phyloP scores from a whole-genome alignment of 2,113 vertebrate species.

The Myodes glareolus region DNA sequence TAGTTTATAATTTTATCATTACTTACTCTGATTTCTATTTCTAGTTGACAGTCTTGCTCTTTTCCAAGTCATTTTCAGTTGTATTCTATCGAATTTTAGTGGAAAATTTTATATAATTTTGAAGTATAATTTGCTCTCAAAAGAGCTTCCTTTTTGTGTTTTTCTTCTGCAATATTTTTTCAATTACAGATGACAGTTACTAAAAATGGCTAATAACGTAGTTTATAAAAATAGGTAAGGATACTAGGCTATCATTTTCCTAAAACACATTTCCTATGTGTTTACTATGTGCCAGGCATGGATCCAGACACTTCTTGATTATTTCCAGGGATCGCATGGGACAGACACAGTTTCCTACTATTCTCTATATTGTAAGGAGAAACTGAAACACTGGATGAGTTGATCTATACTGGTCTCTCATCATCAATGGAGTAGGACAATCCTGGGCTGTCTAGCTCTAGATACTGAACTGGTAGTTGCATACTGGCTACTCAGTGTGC shows the following conservation, averaged over 20 bases:
- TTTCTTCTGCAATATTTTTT: not conserved
- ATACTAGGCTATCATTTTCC: not conserved
- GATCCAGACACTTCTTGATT: not conserved
- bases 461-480: not conserved
- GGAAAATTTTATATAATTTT: not conserved
- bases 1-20: not conserved
- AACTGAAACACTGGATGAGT: slow-evolving; percentile 15
- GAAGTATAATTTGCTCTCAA: slow-evolving; percentile 17
- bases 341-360: not conserved
- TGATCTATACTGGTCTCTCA: not conserved
- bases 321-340: not conserved
- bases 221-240: slow-evolving; percentile 8
- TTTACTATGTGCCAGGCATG: slow-evolving; percentile 10
- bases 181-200: not conserved
- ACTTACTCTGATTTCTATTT: slow-evolving; percentile 3
- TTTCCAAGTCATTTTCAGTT: slow-evolving; percentile 36
- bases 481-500: not conserved
- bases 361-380: not conserved
- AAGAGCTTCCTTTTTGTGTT: not conserved
- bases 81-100: slow-evolving; percentile 3
- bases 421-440: not conserved
- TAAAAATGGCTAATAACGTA: slow-evolving; percentile 7
- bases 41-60: not conserved
- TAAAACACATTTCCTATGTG: slow-evolving; percentile 2
- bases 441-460: not conserved